Base-by-base conservation (phyloP, 2,113 vertebrate genomes). In the Pangasianodon hypophthalmus region DNA sequence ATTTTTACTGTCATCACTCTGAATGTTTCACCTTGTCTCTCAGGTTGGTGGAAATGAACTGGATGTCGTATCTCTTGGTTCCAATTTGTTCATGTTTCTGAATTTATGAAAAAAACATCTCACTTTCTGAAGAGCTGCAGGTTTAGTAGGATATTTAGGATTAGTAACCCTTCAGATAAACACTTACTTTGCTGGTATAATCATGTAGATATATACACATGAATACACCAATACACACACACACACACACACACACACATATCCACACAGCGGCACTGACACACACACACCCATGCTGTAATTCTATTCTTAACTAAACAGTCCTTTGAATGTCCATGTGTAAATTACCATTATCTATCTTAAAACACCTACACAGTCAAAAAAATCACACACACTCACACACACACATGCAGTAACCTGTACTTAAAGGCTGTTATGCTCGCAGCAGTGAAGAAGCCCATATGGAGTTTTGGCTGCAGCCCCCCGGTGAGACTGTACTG, bases 381-480 rank as follows among this genome's bases (percentile, higher is more conserved):
- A 88, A 75, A 71, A 88, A 88, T 83, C 41, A 67, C 79, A 87
- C 75, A 69, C 85, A 58, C 90, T 87, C 88, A 92, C 82, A 83
- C 84, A 81, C 80, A 87, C 44, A 67, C 79, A 87, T 64, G 50
- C 92, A 50, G 24, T 88, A 94, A 92, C 92, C 94, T 93, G 92
- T 95, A 92, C 92, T 96, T 94, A 96, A 95, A 84, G 92, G 87
- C 89, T 85, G 90, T 91, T 94, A 94, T 92, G 88, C 92, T 93
- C 90, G 91, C 93, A 94, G 92, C 94, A 93, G 92, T 92, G 64
- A 95, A 92, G 93, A 73, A 62, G 26, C 92, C 92, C 91, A 87
- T 73, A 24, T 87, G 37, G 73, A 88, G 91, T 90, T 89, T 84
- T 88, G 94, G 91, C 90, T 93, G 91, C 93, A 94, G 94, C 93